Base-by-base conservation (phyloP, 2,888 invertebrate genomes). In the Polydrusus tereticollis region DNA sequence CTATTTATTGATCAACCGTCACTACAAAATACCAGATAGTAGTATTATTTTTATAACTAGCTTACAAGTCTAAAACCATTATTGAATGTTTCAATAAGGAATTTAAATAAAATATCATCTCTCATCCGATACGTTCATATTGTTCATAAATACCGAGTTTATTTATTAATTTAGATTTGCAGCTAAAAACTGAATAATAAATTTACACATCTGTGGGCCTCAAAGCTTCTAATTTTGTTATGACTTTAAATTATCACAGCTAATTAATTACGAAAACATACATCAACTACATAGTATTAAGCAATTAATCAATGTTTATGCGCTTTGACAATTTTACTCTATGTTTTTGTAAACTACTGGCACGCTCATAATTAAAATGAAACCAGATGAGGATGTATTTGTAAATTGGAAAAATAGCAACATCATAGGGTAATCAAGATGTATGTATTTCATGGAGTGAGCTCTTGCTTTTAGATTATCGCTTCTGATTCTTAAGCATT, bases 221-320 rank as follows among this genome's bases (percentile, higher is more conserved):
- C 23, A 23, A 26, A 50, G 26, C n/a, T 26, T 10, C 14, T 50
- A 50, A 50, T 50, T 50, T 50, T 50, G 26, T 26, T 26, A 50
- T 26, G n/a, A 50, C 26, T 50, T 50, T 14, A 26, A 23, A 50
- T 50, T 26, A 26, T 50, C 26, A 50, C 50, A 26, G 50, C 14
- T 50, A 14, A 50, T 50, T 26, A 50, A 50, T 26, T 23, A 50
- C 26, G 7, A 26, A 50, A 50, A 50, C 14, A 50, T 50, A 50
- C n/a, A 50, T 14, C n/a, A 50, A 50, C 50, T 6, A 14, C 7
- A 14, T 14, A 14, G 41, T 55, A 41, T 55, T 63, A 63, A 50
- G 50, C 38, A 63, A 63, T 63, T 55, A 65, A 55, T 65, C 55
- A 65, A 41, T 55, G 50, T 55, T 21, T 65, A 38, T 63, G 43